Percentiles rank a stretch among this genome's conserved stretches.
Evolutionary conservation across 2,113 vertebrate genomes (phyloP).

Genomic region (Chaetodon auriga): DNA sequence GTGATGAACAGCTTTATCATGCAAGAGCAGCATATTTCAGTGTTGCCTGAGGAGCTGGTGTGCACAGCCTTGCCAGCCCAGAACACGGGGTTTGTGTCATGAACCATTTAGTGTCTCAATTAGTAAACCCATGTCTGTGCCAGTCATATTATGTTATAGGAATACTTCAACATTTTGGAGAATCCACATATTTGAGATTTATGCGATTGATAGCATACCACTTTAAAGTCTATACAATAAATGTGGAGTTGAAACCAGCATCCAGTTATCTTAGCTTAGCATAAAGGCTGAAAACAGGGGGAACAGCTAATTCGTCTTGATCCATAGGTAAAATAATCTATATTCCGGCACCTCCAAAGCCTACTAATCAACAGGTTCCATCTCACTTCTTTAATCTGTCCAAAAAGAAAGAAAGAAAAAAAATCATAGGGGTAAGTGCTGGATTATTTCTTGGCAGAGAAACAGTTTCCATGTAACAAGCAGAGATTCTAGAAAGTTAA

Average conservation of each 20-base stretch:
- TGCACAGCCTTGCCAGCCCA: neutral
- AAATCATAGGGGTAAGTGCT: too few species aligned
- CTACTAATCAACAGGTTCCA: neutral
- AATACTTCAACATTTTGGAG: neutral
- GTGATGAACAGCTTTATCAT: slow-evolving; percentile 53
- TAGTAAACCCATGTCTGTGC: slow-evolving; percentile 3
- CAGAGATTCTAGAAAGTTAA: neutral
- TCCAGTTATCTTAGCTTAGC: neutral
- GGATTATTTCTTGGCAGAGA: too few species aligned
- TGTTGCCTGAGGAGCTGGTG: neutral
- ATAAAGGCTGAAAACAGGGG: neutral
- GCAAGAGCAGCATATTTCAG: slow-evolving; percentile 29
- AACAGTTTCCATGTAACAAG: neutral
- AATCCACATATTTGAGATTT: too few species aligned
- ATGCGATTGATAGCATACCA: too few species aligned
- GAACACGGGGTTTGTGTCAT: slow-evolving; percentile 17
- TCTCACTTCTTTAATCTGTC: too few species aligned
- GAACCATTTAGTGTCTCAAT: slow-evolving; percentile 16
- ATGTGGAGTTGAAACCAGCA: neutral
- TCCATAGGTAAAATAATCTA: neutral
- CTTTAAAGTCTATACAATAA: too few species aligned
- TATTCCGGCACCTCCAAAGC: neutral
- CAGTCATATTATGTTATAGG: neutral
- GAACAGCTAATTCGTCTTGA: neutral
- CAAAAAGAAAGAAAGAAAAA: neutral